These are phyloP conservation scores for Pinna nobilis DNA, from an alignment of 1,140 invertebrate species.

Conservation along the genomic window DNA sequence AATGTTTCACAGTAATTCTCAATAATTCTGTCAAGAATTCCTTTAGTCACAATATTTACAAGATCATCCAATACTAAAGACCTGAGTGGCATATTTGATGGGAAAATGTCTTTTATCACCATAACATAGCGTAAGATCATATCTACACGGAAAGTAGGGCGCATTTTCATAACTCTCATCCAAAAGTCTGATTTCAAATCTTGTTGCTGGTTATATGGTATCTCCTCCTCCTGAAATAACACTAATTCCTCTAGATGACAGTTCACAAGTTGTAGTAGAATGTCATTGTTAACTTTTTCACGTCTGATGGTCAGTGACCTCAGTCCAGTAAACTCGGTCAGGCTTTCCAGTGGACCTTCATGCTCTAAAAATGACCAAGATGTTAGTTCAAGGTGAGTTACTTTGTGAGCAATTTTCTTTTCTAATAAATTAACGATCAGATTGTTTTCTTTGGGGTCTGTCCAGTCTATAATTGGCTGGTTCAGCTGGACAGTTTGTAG, in stretches of 20 bases:
- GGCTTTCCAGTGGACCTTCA: constrained; percentile 35
- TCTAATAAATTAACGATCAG: constrained; percentile 34
- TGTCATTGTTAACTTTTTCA: constrained; percentile 51
- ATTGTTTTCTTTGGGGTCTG: constrained; percentile 39
- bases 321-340: constrained; percentile 45
- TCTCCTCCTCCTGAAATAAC: constrained; percentile 53
- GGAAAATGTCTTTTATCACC: constrained; percentile 55
- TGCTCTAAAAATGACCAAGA: constrained; percentile 44
- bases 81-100: constrained; percentile 45
- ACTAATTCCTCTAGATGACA: constrained; percentile 46
- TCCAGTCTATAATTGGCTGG: constrained; percentile 42
- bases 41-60: constrained; percentile 57
- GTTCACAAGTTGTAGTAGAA: constrained; percentile 41
- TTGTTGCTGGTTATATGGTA: constrained; percentile 38
- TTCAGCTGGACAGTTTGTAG: constrained; percentile 31
- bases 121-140: constrained; percentile 47
- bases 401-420: constrained; percentile 31
- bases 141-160: constrained; percentile 47
- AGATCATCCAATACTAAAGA: constrained; percentile 49
- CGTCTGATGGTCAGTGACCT: constrained; percentile 41
- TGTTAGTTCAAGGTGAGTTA: constrained; percentile 48
- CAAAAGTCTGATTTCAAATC: constrained; percentile 47
- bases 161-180: constrained; percentile 41
- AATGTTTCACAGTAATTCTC: constrained; percentile 42
- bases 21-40: constrained; percentile 49